phyloP scores from a whole-genome alignment of 2,888 invertebrate genomes.

The Xiphydria camelus region DNA sequence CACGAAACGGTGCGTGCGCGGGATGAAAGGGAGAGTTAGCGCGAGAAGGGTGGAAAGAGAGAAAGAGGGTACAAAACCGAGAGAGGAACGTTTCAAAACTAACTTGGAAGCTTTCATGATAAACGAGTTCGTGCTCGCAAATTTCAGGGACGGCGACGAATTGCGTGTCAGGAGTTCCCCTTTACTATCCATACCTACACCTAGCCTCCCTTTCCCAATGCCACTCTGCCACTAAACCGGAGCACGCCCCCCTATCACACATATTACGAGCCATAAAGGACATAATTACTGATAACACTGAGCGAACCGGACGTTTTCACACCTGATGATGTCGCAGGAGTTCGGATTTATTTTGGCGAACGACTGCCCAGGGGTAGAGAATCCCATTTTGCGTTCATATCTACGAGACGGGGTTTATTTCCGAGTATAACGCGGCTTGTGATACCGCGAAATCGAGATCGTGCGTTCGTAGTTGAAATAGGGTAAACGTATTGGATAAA shows the following conservation, averaged over 20 bases:
- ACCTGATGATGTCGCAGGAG: conserved; percentile 15
- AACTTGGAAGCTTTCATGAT: conserved; percentile 63
- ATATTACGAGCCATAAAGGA: conserved; percentile 37
- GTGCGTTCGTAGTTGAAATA: too few species aligned
- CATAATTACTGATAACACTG: conserved; percentile 39
- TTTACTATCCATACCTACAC: too few species aligned
- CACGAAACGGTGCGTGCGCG: too few species aligned
- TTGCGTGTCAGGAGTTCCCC: conserved; percentile 34
- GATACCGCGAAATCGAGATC: too few species aligned
- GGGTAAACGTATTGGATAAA: too few species aligned
- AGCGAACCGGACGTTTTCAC: conserved; percentile 7
- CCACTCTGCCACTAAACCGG: conserved; percentile 18
- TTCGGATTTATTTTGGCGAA: too few species aligned
- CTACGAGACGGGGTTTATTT: too few species aligned
- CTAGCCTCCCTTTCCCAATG: conserved; percentile 7
- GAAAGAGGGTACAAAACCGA: not conserved
- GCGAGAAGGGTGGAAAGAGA: not conserved
- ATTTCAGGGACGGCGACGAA: conserved; percentile 52
- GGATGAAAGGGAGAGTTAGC: too few species aligned
- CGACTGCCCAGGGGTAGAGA: too few species aligned
- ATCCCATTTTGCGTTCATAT: too few species aligned
- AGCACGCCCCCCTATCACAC: conserved; percentile 24
- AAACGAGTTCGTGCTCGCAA: conserved; percentile 64
- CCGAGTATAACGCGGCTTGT: too few species aligned
- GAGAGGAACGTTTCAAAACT: conserved; percentile 12